Base-by-base conservation (phyloP, 2,797 vertebrate genomes). In the Hozukius guyotensis region DNA sequence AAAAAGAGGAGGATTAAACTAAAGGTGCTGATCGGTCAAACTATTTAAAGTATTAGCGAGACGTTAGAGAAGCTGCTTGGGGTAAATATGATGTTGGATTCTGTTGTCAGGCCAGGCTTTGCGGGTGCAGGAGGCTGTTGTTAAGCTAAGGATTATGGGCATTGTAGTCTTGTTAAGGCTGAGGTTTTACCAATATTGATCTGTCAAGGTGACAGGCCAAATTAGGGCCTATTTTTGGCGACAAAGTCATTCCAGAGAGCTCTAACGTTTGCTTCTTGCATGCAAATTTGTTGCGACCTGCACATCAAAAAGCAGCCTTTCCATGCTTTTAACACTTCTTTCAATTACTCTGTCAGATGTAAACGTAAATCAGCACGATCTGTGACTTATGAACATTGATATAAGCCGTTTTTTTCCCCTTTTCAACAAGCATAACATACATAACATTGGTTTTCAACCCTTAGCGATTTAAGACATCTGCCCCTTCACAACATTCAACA, bases 61-160 rank as follows among this genome's bases (percentile, higher is more conserved):
- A 82, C 32, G 34, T 92, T 90, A 87, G 67, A 88, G 67, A 49
- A 74, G 73, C 20, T 25, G 66, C 80, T 20, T 24, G 25, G 27
- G 80, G 88, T 88, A 91, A 92, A 93, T 88, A 75, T 82, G 77
- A 87, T 56, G 77, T 84, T 77, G 81, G 83, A 88, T 88, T 87
- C 70, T 82, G 86, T 91, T 87, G 90, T 87, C 67, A 88, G 70
- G 89, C 31, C 57, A 55, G 77, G 82, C 36, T 90, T 87, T 89
- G 86, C 63, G 65, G 71, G 24, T 27, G 46, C 75, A 74, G 80
- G 38, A 75, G 75, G 86, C 62, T 24, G 65, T 84, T 80, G 78
- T 89, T 85, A 84, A 80, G 49, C 13, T 78, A 74, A 72, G 69
- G 87, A 89, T 90, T 91, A 89, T 25, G 64, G 56, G 46, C 27